A percentile compares a stretch with the other conserved stretches of the same genome.
Conservation (phyloP, 1,140 invertebrate genomes). For the Nephotettix cincticeps region DNA sequence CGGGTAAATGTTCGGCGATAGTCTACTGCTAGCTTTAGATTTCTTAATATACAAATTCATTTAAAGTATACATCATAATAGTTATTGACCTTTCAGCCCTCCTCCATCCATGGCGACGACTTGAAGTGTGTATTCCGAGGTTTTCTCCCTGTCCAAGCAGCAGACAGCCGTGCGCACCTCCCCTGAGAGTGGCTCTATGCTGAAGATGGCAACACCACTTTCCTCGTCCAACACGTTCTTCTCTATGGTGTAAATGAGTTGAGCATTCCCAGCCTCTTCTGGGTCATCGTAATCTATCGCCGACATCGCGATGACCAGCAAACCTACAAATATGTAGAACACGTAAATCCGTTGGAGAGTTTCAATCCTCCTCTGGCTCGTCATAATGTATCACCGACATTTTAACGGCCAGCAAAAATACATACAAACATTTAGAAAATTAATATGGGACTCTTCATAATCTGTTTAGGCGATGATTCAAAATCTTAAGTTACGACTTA, state of each 20-base stretch:
- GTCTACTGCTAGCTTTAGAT: no score
- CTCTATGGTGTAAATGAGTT: constrained; percentile 88
- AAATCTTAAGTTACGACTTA: no score
- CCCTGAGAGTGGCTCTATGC: constrained; percentile 90
- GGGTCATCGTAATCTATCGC: constrained; percentile 96
- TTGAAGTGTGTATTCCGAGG: constrained; percentile 96
- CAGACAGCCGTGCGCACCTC: constrained; percentile 94
- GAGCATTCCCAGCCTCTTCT: constrained; percentile 89
- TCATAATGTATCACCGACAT: no score
- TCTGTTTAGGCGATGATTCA: no score
- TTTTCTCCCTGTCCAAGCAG: constrained; percentile 88
- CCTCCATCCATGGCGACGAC: constrained; percentile 92
- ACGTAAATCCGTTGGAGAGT: no score
- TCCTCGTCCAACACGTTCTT: constrained; percentile 96
- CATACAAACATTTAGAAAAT: no score
- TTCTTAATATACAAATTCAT: background rate
- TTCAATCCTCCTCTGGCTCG: no score
- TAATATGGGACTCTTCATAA: no score
- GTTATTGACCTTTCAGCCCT: constrained; percentile 71
- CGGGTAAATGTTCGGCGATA: background rate
- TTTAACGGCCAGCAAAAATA: no score
- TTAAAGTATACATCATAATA: no score
- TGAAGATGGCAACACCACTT: constrained; percentile 90
- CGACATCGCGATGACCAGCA: constrained; percentile 98
- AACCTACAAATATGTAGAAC: no score